These are phyloP conservation scores for Perithous albicinctus DNA, from an alignment of 2,888 invertebrate genomes.

Conservation along the genomic window DNA sequence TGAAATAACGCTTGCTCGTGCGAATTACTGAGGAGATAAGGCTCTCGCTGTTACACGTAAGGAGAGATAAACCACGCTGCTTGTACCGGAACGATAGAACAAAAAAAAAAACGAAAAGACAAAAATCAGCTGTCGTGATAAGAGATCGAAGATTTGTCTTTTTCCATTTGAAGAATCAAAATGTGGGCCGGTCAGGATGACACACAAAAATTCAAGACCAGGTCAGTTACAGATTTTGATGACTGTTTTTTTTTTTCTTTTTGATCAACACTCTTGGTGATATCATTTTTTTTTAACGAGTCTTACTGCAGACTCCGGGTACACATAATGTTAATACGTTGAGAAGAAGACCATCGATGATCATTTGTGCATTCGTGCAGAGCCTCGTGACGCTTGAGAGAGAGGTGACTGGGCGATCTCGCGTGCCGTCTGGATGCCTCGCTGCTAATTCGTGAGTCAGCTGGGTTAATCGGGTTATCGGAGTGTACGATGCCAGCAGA, in stretches of 20 bases:
- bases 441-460: slow-evolving; percentile 69
- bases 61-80: slow-evolving; percentile 13
- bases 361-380: slow-evolving; percentile 31
- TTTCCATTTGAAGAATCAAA: slow-evolving; percentile 34
- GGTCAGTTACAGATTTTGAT: slow-evolving; percentile 70
- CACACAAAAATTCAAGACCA: slow-evolving; percentile 81
- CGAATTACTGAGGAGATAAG: slow-evolving; percentile 13
- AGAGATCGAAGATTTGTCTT: slow-evolving; percentile 21
- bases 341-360: background rate
- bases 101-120: too few relatives aligned
- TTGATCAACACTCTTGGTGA: too few relatives aligned
- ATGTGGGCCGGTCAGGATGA: slow-evolving; percentile 83
- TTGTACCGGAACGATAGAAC: background rate
- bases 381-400: slow-evolving; percentile 49
- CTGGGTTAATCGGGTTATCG: slow-evolving; percentile 69
- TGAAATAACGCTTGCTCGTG: slow-evolving; percentile 24
- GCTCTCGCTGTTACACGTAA: slow-evolving; percentile 11
- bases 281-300: background rate
- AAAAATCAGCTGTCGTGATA: slow-evolving; percentile 11
- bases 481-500: slow-evolving; percentile 7
- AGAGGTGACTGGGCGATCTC: slow-evolving; percentile 63
- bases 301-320: background rate
- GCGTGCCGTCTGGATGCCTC: slow-evolving; percentile 67
- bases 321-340: background rate
- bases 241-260: background rate